Evolutionary conservation across 2,888 invertebrate genomes (phyloP).

Genomic region (Hirtodrosophila histrioides): DNA sequence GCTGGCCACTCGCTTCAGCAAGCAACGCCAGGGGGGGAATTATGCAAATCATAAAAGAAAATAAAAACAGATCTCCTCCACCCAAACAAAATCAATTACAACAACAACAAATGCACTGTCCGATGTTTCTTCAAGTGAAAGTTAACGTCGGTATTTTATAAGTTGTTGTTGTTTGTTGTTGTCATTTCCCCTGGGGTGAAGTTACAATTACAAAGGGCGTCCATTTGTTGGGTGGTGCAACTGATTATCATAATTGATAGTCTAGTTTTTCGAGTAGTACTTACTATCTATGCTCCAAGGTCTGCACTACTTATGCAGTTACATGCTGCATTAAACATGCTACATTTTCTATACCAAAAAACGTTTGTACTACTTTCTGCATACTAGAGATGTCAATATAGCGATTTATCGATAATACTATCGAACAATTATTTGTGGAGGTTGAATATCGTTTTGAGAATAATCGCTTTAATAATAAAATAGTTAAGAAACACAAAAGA

Average conservation of each 20-base stretch:
- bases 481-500: too few relatives aligned
- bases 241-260: slow-evolving; percentile 50
- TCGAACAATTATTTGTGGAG: too few relatives aligned
- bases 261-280: slow-evolving; percentile 5
- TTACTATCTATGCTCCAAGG: slow-evolving; percentile 1
- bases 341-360: too few relatives aligned
- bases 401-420: too few relatives aligned
- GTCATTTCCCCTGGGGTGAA: slow-evolving; percentile 29
- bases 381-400: too few relatives aligned
- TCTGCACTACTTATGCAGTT: not conserved
- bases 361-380: too few relatives aligned
- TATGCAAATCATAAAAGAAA: slow-evolving; percentile 63
- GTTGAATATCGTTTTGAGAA: too few relatives aligned
- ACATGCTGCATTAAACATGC: too few relatives aligned
- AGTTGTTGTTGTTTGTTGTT: slow-evolving; percentile 32
- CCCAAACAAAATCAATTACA: slow-evolving; percentile 47
- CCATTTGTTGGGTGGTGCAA: slow-evolving; percentile 26
- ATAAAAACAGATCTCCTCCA: slow-evolving; percentile 18
- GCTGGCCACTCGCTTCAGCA: slow-evolving; percentile 36
- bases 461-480: too few relatives aligned
- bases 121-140: slow-evolving; percentile 63
- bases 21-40: slow-evolving; percentile 54
- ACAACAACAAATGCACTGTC: slow-evolving; percentile 34
- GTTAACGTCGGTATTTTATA: slow-evolving; percentile 47
- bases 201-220: slow-evolving; percentile 46